Evolutionary conservation across 1,140 invertebrate species (phyloP), one percentile per base, ranked within the genome.

Genomic region (Euura saliciscinereae): DNA sequence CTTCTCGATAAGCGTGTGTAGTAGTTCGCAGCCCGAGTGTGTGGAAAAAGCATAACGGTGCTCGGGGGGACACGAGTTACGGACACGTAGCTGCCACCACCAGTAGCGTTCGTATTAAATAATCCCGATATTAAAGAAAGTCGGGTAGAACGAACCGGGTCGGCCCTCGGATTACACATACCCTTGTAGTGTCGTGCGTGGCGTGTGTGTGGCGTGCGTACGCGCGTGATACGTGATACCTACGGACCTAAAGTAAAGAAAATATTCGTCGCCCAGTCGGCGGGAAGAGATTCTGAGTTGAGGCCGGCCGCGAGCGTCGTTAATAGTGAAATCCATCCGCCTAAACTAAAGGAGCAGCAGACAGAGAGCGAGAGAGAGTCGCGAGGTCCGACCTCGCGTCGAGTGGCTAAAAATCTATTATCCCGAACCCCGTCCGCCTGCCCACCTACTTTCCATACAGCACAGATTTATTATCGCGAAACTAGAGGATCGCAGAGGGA

Each of bases 31-130:
- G 51, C 8, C 51, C 51, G 13, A 59, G 51, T 59, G 51, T 59
- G 51, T 28, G 28, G 51, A 59, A 59, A 59, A 59, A 59, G 51
- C 51, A 59, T 59, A 59, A 59, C 51, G 51, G 51, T 59, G 51
- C 51, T 59, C 13, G 51, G 51, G 51, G 28, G 28, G 51, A 59
- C 51, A 59, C 51, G 51, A 59, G 13, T 8, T 11, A 59, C 13
- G 51, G 10, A 59, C 51, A 59, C 51, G 51, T 59, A 59, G 51
- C 51, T 59, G 51, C 51, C 51, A 59, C 28, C 51, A n/a, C 51
- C 10, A 8, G 8, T 59, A 59, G 13, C 3, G 10, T 6, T 6
- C 13, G 13, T 59, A 59, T 59, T 6, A 8, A 59, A 59, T 59
- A 59, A 59, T 6, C 51, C 51, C 51, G 51, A 59, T n/a, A n/a